Conservation (phyloP, 2,888 invertebrate genomes). For the Hedychridium roseum region DNA sequence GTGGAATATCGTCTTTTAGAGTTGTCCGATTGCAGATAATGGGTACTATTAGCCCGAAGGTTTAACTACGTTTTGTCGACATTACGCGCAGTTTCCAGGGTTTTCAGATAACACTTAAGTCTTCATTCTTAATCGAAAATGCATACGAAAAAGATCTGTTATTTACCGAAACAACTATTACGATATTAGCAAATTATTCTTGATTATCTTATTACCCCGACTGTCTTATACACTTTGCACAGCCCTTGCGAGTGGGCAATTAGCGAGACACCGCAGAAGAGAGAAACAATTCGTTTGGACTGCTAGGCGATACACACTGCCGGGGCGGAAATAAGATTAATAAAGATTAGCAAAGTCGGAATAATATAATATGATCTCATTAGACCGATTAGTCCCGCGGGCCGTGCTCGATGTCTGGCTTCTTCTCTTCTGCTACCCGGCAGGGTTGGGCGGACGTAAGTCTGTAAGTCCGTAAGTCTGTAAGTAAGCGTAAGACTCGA, state of each 20-base stretch:
- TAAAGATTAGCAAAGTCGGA: conserved; percentile 61
- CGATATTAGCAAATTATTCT: too few relatives aligned
- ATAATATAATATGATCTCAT: conserved; percentile 63
- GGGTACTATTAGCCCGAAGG: too few relatives aligned
- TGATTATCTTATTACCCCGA: too few relatives aligned
- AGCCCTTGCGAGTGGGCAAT: too few relatives aligned
- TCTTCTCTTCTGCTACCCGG: conserved; percentile 46
- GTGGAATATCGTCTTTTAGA: too few relatives aligned
- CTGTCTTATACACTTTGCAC: too few relatives aligned
- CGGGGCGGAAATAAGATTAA: conserved; percentile 57
- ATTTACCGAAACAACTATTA: too few relatives aligned
- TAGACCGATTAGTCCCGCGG: conserved; percentile 60
- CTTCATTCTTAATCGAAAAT: not conserved
- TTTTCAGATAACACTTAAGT: too few relatives aligned
- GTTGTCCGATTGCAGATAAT: too few relatives aligned
- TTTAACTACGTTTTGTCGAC: too few relatives aligned
- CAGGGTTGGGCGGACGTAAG: conserved; percentile 35
- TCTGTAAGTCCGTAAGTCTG: conserved; percentile 49
- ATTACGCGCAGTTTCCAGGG: too few relatives aligned
- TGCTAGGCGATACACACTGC: conserved; percentile 14
- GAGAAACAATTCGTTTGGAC: conserved; percentile 21
- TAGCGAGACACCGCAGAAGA: too few relatives aligned
- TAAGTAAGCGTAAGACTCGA: conserved; percentile 57
- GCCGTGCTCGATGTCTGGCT: conserved; percentile 59
- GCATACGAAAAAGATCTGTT: not conserved